Base-by-base conservation (phyloP, 2,113 vertebrate genomes). In the Taxidea taxus region DNA sequence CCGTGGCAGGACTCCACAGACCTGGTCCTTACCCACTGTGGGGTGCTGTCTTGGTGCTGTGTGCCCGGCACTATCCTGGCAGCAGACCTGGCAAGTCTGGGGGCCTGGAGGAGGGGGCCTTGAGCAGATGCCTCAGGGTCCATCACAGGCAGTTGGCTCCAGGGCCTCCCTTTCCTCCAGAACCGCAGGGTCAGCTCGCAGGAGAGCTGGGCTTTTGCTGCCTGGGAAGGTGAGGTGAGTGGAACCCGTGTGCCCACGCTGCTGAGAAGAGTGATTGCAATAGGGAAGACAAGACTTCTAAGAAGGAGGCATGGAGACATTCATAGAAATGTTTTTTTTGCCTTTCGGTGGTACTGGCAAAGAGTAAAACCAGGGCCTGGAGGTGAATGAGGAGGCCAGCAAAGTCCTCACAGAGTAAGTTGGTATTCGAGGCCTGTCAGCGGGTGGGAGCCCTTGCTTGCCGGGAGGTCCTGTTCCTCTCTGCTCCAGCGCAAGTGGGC, bases 171-270 rank as follows among this genome's bases (percentile, higher is more conserved):
- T 70, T 56, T 16, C 3, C 49, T 54, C 37, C 15, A 10, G 6
- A 39, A 34, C 51, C 8, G 6, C 0, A 1, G 80, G 9, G 29
- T 39, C n/a, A 23, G 6, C 16, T 42, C 44, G 16, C 29, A 27
- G 2, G 25, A 49, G 5, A 23, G 1, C 51, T 66, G 29, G 49
- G 44, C 15, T 62, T 64, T 39, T 60, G 83, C 11, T 20, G 31
- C 14, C 37, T 0, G 0, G 56, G 12, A 74, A 8, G 18, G 6
- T 39, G 0, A 0, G 31, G 29, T 3, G 18, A 37, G 2, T 8
- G 25, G 21, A 42, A 7, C 64, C 31, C 4, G 42, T 39, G 34
- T 75, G 29, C 16, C 5, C 0, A 15, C 39, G 47, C 37, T 18
- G 70, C 47, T 12, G 44, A 91, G 78, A 2, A 16, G 0, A 39